Percentiles rank a stretch among this genome's conserved stretches.
Conservation (phyloP, 2,888 invertebrate species). For the Andricus curvator region DNA sequence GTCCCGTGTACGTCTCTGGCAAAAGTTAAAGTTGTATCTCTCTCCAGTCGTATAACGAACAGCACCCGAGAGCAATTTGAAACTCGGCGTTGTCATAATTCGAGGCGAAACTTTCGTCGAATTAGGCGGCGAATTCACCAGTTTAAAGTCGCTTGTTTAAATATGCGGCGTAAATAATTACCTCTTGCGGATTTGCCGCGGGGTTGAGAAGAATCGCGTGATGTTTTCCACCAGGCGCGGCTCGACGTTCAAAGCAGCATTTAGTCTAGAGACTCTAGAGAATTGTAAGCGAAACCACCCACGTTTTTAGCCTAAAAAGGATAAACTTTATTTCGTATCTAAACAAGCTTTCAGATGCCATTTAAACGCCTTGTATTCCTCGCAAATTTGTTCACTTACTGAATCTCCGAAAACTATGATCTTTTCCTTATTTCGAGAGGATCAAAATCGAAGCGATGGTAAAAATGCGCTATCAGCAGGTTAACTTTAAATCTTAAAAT, state of each 20-base stretch:
- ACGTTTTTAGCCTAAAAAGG: conserved; percentile 14
- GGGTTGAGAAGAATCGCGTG: conserved; percentile 7
- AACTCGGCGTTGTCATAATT: conserved; percentile 22
- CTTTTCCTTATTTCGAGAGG: not conserved
- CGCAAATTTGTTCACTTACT: not conserved
- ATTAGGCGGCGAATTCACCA: conserved; percentile 15
- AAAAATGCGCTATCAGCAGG: too few relatives aligned
- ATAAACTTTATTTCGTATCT: not conserved
- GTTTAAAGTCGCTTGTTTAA: conserved; percentile 28
- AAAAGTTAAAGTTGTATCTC: conserved; percentile 22
- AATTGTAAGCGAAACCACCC: not conserved
- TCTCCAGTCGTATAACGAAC: not conserved
- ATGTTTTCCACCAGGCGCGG: conserved; percentile 27
- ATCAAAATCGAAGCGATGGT: not conserved
- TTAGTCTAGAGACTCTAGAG: not conserved
- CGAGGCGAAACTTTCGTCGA: conserved; percentile 16
- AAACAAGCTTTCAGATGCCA: not conserved
- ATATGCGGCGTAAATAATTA: conserved; percentile 34
- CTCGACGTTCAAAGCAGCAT: conserved; percentile 15
- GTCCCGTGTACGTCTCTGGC: not conserved
- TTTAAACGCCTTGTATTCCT: not conserved
- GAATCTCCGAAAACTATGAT: not conserved
- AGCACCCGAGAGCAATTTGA: conserved; percentile 17
- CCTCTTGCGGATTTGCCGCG: conserved; percentile 8
- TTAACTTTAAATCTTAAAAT: too few relatives aligned